Evolutionary conservation across 2,113 vertebrate species (phyloP), one percentile per base, ranked within the genome.

Genomic region (Oceanodroma tethys): DNA sequence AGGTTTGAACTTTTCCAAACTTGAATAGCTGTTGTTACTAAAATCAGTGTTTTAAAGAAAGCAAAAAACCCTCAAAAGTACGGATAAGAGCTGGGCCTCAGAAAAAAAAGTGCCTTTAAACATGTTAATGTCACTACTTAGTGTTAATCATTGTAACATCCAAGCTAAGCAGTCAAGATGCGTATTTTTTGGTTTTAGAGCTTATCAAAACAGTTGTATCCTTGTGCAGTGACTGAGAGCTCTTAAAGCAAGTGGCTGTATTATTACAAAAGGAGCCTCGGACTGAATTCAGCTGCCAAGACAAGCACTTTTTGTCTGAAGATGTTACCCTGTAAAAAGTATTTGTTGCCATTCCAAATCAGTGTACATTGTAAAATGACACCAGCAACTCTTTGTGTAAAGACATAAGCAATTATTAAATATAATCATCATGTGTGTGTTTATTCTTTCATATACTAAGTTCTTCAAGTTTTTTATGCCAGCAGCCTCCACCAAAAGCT

Each of bases 381-480:
- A 96, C 93, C 93, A 95, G 91, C 93, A 94, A 72, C 47, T 70
- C 60, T 38, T 62, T 73, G 42, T 94, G 74, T 95, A 95, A 97
- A 96, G 47, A 93, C 83, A 76, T 82, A 56, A 87, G 47, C 80
- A 74, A 71, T 81, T 94, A 96, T 92, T 92, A 95, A 97, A 86
- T 83, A 38, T 22, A 34, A 50, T 56, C 15, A 66, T 22, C 3
- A 0, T 10, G 20, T 71, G 23, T 56, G 30, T 67, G 43, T 83
- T 88, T 81, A 43, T 91, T 90, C 43, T 86, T 79, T 76, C 30
- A 21, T 60, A 19, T n/a, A n/a, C 29, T 27, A 22, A 73, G 4
- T 38, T 55, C 27, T 79, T 25, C 12, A 12, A 32, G 8, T 68
- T 62, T 52, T 48, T 66, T 38, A 34, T 16, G 30, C 32, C 13